Evolutionary conservation across 2,888 invertebrate species (phyloP).

Genomic region (Spodoptera picta): DNA sequence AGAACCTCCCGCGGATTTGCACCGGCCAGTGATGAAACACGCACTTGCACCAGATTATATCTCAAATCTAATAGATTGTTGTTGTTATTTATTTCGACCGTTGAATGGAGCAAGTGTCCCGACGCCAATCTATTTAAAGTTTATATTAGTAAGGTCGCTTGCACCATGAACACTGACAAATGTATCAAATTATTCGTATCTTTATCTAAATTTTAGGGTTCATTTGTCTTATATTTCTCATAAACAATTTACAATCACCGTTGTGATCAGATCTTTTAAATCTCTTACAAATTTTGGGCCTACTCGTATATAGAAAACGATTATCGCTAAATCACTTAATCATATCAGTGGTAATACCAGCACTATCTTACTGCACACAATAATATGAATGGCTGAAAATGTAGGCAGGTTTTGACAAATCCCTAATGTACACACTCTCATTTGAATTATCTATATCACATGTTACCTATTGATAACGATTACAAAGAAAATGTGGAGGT

Average conservation of each 20-base stretch:
- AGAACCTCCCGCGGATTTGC: slow-evolving; percentile 76
- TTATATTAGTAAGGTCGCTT: slow-evolving; percentile 35
- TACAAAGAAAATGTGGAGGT: slow-evolving; percentile 26
- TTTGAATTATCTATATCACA: slow-evolving; percentile 40
- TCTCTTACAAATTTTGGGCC: slow-evolving; percentile 4
- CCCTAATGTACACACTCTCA: slow-evolving; percentile 14
- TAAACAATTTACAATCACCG: not conserved
- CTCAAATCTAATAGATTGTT: slow-evolving; percentile 72
- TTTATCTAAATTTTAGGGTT: slow-evolving; percentile 3
- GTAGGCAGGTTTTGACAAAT: slow-evolving; percentile 36
- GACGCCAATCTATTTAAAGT: slow-evolving; percentile 41
- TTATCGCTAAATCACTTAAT: slow-evolving; percentile 18
- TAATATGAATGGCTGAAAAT: slow-evolving; percentile 40
- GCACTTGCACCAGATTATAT: slow-evolving; percentile 74
- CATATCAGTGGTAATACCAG: slow-evolving; percentile 56
- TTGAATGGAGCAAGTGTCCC: slow-evolving; percentile 64
- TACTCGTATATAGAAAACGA: slow-evolving; percentile 20
- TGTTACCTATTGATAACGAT: slow-evolving; percentile 41
- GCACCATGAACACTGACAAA: slow-evolving; percentile 12
- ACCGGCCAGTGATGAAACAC: slow-evolving; percentile 72
- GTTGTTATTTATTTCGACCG: slow-evolving; percentile 66
- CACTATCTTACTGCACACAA: slow-evolving; percentile 41
- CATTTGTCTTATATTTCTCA: slow-evolving; percentile 3
- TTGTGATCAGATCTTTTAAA: slow-evolving; percentile 9
- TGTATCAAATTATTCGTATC: slow-evolving; percentile 3